phyloP scores from a whole-genome alignment of 2,888 invertebrate species.

The Lasioglossum calceatum region DNA sequence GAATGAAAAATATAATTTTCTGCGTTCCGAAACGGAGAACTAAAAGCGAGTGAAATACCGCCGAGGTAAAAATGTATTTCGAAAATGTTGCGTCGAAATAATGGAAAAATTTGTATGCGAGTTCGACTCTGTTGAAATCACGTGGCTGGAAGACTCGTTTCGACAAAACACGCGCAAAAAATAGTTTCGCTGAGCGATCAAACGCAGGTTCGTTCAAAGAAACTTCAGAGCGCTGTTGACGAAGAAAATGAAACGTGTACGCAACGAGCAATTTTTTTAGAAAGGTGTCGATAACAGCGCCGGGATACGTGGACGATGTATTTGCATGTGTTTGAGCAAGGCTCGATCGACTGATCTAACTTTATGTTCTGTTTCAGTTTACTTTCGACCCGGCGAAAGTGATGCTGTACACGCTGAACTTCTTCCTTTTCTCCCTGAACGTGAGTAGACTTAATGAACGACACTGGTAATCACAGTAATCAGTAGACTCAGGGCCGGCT shows the following conservation, averaged over 20 bases:
- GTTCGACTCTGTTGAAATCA: too few relatives aligned
- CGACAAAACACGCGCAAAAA: too few relatives aligned
- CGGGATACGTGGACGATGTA: too few relatives aligned
- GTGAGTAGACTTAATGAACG: conserved; percentile 87
- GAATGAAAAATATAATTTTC: too few relatives aligned
- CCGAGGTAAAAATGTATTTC: too few relatives aligned
- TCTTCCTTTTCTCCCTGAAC: conserved; percentile 91
- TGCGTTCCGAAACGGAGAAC: too few relatives aligned
- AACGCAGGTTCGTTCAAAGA: neutral
- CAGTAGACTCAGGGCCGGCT: too few relatives aligned
- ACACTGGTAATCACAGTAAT: neutral
- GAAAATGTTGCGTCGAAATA: too few relatives aligned
- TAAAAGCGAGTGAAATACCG: too few relatives aligned
- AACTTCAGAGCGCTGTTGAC: neutral
- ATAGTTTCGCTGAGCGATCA: too few relatives aligned
- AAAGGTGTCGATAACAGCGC: neutral
- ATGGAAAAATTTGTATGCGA: too few relatives aligned
- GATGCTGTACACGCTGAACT: conserved; percentile 91
- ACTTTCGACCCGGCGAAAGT: conserved; percentile 91
- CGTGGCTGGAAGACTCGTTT: too few relatives aligned
- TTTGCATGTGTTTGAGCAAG: neutral
- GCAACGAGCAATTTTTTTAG: neutral
- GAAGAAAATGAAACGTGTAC: neutral
- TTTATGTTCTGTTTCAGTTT: conserved; percentile 85
- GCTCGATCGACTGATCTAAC: conserved; percentile 3